phyloP scores from a whole-genome alignment of 2,113 vertebrate species.

The Plecturocebus donacophilus region DNA sequence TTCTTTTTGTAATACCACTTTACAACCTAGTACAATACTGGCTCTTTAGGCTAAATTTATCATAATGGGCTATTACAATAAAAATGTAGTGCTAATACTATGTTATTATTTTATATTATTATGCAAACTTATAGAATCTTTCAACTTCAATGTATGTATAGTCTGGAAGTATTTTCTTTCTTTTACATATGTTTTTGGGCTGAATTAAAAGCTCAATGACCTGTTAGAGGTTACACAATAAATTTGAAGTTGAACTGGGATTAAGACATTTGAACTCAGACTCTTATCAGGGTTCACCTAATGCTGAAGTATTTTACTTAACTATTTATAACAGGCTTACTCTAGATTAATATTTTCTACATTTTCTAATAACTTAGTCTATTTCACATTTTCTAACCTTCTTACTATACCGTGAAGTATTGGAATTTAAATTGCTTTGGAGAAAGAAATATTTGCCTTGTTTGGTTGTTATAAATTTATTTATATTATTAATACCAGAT shows the following conservation, averaged over 20 bases:
- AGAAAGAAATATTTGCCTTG: constrained; percentile 55
- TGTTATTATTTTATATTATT: not conserved
- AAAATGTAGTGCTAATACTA: not conserved
- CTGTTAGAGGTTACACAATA: not conserved
- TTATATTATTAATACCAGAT: constrained; percentile 74
- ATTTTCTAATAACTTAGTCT: not conserved
- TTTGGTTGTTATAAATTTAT: constrained; percentile 75
- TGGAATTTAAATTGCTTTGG: constrained; percentile 61
- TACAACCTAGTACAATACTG: not conserved
- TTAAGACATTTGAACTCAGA: not conserved
- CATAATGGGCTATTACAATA: not conserved
- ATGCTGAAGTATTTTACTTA: not conserved
- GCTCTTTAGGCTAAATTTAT: not conserved
- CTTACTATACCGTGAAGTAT: not conserved
- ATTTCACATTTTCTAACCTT: not conserved
- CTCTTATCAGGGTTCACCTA: not conserved
- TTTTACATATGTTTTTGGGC: not conserved
- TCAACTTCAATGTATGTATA: not conserved
- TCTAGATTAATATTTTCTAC: not conserved
- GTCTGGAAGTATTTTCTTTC: not conserved
- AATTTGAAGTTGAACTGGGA: not conserved
- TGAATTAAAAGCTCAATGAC: not conserved
- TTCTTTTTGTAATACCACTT: not conserved
- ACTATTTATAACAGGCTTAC: not conserved
- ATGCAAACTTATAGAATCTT: not conserved